phyloP scores from a whole-genome alignment of 2,797 vertebrate genomes.

The Prionace glauca region DNA sequence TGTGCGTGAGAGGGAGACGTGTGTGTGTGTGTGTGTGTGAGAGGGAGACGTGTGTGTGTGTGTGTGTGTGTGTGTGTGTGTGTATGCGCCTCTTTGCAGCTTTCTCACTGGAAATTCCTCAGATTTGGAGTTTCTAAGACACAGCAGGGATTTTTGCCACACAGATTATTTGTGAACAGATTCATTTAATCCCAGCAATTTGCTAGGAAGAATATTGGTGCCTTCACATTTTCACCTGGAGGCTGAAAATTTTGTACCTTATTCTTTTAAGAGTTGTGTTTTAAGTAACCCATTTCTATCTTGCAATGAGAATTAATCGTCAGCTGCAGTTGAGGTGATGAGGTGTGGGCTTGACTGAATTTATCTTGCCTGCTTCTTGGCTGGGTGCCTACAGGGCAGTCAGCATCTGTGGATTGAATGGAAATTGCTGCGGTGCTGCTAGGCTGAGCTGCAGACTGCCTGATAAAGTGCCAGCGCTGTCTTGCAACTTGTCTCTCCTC shows the following conservation, averaged over 20 bases:
- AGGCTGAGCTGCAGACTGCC: background rate
- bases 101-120: background rate
- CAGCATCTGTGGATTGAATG: background rate
- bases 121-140: background rate
- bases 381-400: background rate
- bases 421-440: background rate
- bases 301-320: background rate
- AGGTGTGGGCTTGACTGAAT: background rate
- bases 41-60: too few species aligned
- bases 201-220: background rate
- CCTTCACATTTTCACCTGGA: background rate
- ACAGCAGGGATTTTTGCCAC: background rate
- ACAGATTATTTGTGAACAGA: background rate
- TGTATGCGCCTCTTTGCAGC: background rate
- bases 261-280: background rate
- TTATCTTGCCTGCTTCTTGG: background rate
- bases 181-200: background rate
- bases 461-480: conserved; percentile 9
- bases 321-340: background rate
- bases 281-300: background rate
- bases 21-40: too few species aligned
- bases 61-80: too few species aligned
- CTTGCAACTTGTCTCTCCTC: background rate
- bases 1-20: too few species aligned
- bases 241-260: background rate